Percentiles rank a stretch among this genome's conserved stretches.
Evolutionary conservation across 2,888 invertebrate genomes (phyloP).

Genomic region (Nemurella pictetii): DNA sequence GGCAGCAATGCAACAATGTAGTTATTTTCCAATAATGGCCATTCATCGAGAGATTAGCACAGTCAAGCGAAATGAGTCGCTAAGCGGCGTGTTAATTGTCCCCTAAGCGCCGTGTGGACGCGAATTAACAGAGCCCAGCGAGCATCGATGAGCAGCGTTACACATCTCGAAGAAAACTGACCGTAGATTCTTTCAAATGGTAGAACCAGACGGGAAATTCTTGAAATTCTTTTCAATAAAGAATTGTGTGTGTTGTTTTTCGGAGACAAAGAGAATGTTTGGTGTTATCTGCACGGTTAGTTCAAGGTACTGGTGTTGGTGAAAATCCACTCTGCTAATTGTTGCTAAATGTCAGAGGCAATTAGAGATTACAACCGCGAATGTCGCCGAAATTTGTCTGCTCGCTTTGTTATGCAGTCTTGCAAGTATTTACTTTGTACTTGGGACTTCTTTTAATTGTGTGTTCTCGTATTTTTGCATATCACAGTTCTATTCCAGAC

Average conservation of each 20-base stretch:
- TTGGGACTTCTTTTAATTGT: background rate
- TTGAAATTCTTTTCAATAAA: background rate
- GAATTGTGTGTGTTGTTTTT: background rate
- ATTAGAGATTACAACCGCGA: background rate
- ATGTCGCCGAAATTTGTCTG: background rate
- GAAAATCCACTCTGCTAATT: background rate
- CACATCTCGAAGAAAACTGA: background rate
- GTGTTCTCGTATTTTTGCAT: background rate
- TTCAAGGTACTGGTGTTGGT: background rate
- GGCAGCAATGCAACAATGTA: background rate
- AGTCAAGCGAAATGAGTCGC: background rate
- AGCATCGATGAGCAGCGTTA: background rate
- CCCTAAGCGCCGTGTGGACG: background rate
- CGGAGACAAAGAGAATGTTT: background rate
- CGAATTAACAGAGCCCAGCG: background rate
- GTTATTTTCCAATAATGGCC: background rate
- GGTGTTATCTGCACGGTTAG: background rate
- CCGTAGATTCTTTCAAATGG: background rate
- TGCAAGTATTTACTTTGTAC: background rate
- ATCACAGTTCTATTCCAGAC: background rate
- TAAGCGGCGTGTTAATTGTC: background rate
- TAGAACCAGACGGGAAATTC: background rate
- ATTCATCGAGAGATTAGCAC: background rate
- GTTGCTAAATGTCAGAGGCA: background rate
- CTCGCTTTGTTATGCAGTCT: background rate